Conservation (phyloP, 2,888 invertebrate species). For the Drosophila kambysellisi region DNA sequence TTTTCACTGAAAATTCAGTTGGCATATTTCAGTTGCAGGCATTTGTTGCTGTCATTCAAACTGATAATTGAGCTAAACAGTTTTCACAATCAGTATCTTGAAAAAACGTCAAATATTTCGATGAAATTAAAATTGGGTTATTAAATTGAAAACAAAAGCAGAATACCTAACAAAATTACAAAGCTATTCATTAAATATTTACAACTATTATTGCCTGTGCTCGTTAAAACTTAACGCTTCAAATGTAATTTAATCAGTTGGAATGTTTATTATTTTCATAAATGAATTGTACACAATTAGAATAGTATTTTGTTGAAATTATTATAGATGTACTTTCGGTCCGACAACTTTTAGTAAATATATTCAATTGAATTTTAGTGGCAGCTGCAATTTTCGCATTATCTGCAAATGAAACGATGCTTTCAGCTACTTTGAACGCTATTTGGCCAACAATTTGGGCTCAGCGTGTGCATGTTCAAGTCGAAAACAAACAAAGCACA, state of each 20-base stretch:
- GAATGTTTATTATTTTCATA: background rate
- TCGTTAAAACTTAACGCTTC: background rate
- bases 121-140: background rate
- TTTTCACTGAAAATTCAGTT: conserved; percentile 17
- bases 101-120: background rate
- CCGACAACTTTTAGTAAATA: conserved; percentile 3
- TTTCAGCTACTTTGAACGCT: conserved; percentile 46
- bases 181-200: background rate
- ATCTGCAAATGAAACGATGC: conserved; percentile 25
- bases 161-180: background rate
- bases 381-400: conserved; percentile 28
- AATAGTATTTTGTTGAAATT: background rate
- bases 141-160: background rate
- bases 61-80: conserved; percentile 36
- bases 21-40: conserved; percentile 28
- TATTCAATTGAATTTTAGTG: conserved; percentile 15
- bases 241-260: background rate
- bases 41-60: conserved; percentile 32
- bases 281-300: background rate
- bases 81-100: conserved; percentile 11
- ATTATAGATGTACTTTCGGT: background rate
- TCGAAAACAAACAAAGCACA: conserved; percentile 51
- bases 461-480: conserved; percentile 30
- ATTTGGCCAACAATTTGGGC: conserved; percentile 44
- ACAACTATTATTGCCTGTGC: background rate